Conservation (phyloP, 1,140 invertebrate species). For the Drosophila nasuta region DNA sequence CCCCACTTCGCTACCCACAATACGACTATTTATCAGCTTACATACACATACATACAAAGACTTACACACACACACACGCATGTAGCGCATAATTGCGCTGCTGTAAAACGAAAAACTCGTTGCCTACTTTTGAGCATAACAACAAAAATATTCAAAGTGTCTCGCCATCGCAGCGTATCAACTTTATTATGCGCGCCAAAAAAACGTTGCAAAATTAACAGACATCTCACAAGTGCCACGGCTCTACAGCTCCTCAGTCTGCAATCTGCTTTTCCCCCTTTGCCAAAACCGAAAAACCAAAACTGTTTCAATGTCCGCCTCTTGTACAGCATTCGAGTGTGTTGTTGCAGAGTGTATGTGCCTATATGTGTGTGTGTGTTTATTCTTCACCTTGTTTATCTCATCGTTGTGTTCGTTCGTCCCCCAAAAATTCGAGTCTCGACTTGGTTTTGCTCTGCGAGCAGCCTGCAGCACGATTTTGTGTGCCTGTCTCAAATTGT, state of each 20-base stretch:
- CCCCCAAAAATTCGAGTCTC: slow-evolving; percentile 6
- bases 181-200: slow-evolving; percentile 76
- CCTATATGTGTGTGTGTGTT: slow-evolving; percentile 27
- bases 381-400: slow-evolving; percentile 60
- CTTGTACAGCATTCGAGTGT: slow-evolving; percentile 3
- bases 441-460: slow-evolving; percentile 17
- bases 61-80: slow-evolving; percentile 6
- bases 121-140: slow-evolving; percentile 60
- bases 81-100: slow-evolving; percentile 19
- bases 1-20: not conserved
- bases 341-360: not conserved
- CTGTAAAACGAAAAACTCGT: slow-evolving; percentile 50
- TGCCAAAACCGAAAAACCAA: slow-evolving; percentile 30
- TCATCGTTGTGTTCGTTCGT: slow-evolving; percentile 45
- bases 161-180: slow-evolving; percentile 63
- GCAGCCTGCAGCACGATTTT: slow-evolving; percentile 60
- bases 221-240: slow-evolving; percentile 15
- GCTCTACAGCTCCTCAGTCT: not conserved
- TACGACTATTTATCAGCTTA: slow-evolving; percentile 32
- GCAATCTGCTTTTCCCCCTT: not conserved
- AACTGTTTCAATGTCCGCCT: slow-evolving; percentile 71
- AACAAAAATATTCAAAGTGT: slow-evolving; percentile 61
- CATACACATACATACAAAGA: slow-evolving; percentile 12
- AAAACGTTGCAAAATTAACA: slow-evolving; percentile 74
- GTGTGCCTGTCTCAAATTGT: slow-evolving; percentile 50